Base-by-base conservation (phyloP, 2,113 vertebrate species). In the Promerops cafer region DNA sequence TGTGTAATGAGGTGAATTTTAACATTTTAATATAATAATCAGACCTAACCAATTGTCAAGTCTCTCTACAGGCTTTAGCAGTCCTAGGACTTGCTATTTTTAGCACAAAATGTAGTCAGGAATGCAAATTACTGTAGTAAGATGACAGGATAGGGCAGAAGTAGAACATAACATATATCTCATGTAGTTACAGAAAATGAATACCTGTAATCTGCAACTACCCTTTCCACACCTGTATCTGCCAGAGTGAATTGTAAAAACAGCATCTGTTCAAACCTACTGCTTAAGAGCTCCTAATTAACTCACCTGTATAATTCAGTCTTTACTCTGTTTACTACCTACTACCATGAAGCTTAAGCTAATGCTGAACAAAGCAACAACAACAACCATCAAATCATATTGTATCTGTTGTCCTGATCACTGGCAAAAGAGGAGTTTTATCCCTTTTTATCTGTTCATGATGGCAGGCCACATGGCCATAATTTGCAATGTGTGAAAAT, bases 21-120 rank as follows among this genome's bases (percentile, higher is more conserved):
- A 94, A 91, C 87, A 91, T 95, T 96, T 95, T 75, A 96, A 94
- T 95, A 60, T 69, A 95, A 94, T 95, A 97, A 95, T 92, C 75
- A 79, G 64, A 84, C 92, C 72, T 92, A 95, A 86, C 57, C 60
- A 87, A 80, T 96, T 95, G 81, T 80, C 78, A 88, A 60, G 31
- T 87, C n/a, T 93, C 45, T 93, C 61, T 90, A 60, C 26, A 95
- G 75, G 33, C 53, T 75, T 81, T 60, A 14, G 47, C 35, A 89
- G 44, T 69, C 44, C 64, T 60, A 77, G 21, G 76, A 95, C 56
- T 83, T 81, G 44, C 7, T 96, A 94, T 90, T 91, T 90, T 96
- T 94, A 94, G 47, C 39, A 82, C 10, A 81, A 69, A 79, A 60
- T 63, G 11, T 59, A 89, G 64, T 83, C 54, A 91, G 68, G 42